Evolutionary conservation across 2,888 invertebrate genomes (phyloP).

Genomic region (Tiliacea aurago): DNA sequence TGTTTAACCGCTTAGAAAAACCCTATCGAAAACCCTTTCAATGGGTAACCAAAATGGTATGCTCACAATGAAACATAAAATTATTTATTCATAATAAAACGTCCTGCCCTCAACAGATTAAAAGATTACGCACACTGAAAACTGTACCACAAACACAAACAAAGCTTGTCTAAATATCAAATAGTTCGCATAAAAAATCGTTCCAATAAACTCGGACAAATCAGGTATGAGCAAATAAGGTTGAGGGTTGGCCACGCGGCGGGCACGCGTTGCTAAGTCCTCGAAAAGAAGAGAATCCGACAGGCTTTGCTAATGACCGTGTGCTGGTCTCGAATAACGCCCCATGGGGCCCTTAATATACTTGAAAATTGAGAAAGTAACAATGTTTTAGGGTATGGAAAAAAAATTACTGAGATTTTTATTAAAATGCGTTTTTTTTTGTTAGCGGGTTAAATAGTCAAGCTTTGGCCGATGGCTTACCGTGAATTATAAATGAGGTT

Average conservation of each 20-base stretch:
- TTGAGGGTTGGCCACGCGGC: conserved; percentile 73
- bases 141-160: conserved; percentile 42
- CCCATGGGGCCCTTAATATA: conserved; percentile 57
- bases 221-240: conserved; percentile 88
- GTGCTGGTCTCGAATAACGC: conserved; percentile 61
- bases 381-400: conserved; percentile 27
- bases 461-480: neutral
- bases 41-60: neutral
- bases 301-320: conserved; percentile 84
- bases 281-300: conserved; percentile 76
- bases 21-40: too few species aligned
- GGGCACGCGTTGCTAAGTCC: conserved; percentile 70
- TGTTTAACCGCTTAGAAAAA: too few species aligned
- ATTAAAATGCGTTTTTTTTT: neutral
- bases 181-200: conserved; percentile 53
- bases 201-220: conserved; percentile 83
- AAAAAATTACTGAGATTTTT: conserved; percentile 7
- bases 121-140: conserved; percentile 43
- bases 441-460: neutral
- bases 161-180: conserved; percentile 59
- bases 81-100: neutral
- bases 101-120: conserved; percentile 10
- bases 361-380: conserved; percentile 52
- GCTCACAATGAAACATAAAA: neutral
- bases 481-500: neutral